A percentile compares a stretch with the other conserved stretches of the same genome.
phyloP scores from a whole-genome alignment of 2,888 invertebrate species.

The Temnothorax unifasciatus region DNA sequence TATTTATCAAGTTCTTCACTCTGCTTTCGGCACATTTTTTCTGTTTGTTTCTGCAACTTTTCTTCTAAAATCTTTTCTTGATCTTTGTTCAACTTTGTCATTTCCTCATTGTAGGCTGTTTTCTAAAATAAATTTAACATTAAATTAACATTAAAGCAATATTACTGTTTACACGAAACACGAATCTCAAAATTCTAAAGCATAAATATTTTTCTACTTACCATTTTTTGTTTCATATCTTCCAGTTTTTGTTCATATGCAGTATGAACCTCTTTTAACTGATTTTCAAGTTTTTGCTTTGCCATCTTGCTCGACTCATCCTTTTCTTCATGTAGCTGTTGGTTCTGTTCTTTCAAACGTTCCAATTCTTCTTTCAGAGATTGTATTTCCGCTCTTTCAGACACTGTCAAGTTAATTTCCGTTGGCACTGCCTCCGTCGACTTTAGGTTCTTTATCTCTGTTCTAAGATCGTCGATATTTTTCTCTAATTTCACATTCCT shows the following conservation, averaged over 20 bases:
- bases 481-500: constrained; percentile 80
- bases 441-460: constrained; percentile 71
- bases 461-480: constrained; percentile 78
- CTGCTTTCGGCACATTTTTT: constrained; percentile 82
- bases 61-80: constrained; percentile 87
- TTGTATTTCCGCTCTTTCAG: constrained; percentile 40
- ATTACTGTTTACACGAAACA: constrained; percentile 23
- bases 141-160: constrained; percentile 71
- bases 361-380: constrained; percentile 60
- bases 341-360: constrained; percentile 73
- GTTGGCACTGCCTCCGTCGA: constrained; percentile 32
- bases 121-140: constrained; percentile 78
- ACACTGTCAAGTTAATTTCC: constrained; percentile 43
- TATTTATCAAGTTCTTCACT: constrained; percentile 86
- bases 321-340: constrained; percentile 71
- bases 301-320: constrained; percentile 76
- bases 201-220: constrained; percentile 86
- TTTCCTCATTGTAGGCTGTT: constrained; percentile 89
- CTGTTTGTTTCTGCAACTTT: constrained; percentile 82
- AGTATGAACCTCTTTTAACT: constrained; percentile 88
- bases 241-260: constrained; percentile 92
- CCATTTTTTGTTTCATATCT: constrained; percentile 94
- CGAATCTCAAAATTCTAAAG: constrained; percentile 12
- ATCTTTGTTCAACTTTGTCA: constrained; percentile 87
- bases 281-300: constrained; percentile 75